Conservation (phyloP, 2,797 vertebrate species). For the Spinus olivaceus region DNA sequence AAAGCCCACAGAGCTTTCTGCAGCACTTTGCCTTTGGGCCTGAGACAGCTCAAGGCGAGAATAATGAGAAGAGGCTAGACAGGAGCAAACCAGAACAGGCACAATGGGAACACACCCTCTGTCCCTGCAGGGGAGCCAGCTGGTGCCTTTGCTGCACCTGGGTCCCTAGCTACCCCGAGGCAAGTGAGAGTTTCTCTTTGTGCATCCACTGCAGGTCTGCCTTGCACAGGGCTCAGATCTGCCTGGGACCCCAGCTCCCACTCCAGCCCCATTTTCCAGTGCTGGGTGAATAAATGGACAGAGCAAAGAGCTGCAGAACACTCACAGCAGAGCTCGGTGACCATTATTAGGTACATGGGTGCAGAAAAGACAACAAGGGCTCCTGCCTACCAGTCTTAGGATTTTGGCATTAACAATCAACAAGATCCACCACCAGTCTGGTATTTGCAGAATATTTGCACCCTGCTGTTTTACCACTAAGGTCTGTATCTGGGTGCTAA, state of each 20-base stretch:
- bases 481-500: not conserved
- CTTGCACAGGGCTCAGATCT: not conserved
- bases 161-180: not conserved
- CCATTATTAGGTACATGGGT: no score
- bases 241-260: not conserved
- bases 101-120: slow-evolving; percentile 11
- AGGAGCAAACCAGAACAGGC: slow-evolving; percentile 7
- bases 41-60: slow-evolving; percentile 46
- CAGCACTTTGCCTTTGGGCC: slow-evolving; percentile 11
- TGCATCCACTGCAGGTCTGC: not conserved
- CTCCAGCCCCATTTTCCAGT: not conserved
- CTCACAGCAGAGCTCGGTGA: accelerated
- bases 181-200: not conserved
- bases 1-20: slow-evolving; percentile 17
- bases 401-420: not conserved
- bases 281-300: not conserved
- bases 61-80: slow-evolving; percentile 38
- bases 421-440: not conserved
- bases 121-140: not conserved
- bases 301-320: not conserved
- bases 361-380: not conserved
- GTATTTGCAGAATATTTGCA: not conserved
- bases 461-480: not conserved
- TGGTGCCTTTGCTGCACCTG: not conserved
- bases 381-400: not conserved